These are phyloP conservation scores for Sarcophilus harrisii DNA, from an alignment of 2,797 vertebrate species.

Conservation along the genomic window DNA sequence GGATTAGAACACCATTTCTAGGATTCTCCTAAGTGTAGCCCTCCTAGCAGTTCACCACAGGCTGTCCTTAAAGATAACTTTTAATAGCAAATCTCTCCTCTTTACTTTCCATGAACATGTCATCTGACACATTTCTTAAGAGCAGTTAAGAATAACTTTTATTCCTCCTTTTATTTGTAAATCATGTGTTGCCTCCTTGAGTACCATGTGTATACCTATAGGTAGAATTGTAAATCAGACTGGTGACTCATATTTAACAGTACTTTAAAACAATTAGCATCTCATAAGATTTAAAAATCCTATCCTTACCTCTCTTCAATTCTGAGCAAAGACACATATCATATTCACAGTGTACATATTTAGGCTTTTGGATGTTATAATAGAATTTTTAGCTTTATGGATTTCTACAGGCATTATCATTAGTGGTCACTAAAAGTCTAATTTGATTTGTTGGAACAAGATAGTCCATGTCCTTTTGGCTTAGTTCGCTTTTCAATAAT, in stretches of 20 bases:
- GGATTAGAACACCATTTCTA: not conserved
- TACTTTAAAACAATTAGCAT: conserved; percentile 36
- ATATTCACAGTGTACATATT: not conserved
- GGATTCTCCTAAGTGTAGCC: not conserved
- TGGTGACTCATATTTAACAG: conserved; percentile 47
- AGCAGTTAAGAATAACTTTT: not conserved
- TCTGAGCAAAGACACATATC: conserved; percentile 6
- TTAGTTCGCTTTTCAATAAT: not conserved
- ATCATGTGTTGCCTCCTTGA: conserved; percentile 10
- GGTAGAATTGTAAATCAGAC: not conserved
- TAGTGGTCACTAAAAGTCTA: not conserved
- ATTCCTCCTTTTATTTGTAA: conserved; percentile 17
- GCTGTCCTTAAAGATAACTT: not conserved
- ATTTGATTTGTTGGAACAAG: not conserved
- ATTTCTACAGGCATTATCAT: not conserved
- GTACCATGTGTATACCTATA: conserved; percentile 10
- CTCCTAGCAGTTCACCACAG: not conserved
- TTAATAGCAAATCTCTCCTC: not conserved
- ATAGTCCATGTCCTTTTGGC: not conserved
- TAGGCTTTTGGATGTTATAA: not conserved
- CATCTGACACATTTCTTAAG: conserved; percentile 33
- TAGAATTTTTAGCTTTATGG: not conserved
- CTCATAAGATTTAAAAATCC: not conserved
- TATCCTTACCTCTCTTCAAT: conserved; percentile 35
- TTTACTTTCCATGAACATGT: not conserved